These are phyloP conservation scores for Palloptera scutellata DNA, from an alignment of 2,888 invertebrate genomes.

Conservation along the genomic window DNA sequence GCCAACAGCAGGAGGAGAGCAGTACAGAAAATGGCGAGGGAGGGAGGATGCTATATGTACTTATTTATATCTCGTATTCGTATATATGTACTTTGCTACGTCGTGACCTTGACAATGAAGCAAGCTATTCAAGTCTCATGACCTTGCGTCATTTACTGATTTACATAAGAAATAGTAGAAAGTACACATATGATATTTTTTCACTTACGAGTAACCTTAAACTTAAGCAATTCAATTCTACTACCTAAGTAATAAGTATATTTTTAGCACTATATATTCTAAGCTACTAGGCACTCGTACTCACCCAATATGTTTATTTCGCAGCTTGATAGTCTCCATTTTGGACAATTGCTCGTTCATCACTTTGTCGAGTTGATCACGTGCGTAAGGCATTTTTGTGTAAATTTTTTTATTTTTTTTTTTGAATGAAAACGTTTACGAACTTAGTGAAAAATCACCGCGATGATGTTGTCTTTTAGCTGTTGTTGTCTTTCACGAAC, in stretches of 20 bases:
- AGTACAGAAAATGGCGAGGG: too few species aligned
- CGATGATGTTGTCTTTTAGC: not conserved
- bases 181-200: too few species aligned
- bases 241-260: too few species aligned
- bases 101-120: slow-evolving; percentile 57
- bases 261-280: too few species aligned
- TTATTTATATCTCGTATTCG: too few species aligned
- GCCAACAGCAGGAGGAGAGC: slow-evolving; percentile 7
- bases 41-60: too few species aligned
- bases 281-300: slow-evolving; percentile 48
- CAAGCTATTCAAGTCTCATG: slow-evolving; percentile 12
- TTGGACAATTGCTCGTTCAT: slow-evolving; percentile 76
- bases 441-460: not conserved
- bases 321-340: slow-evolving; percentile 79
- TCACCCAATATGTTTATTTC: slow-evolving; percentile 86
- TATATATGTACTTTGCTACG: slow-evolving; percentile 35
- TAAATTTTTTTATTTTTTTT: slow-evolving; percentile 8
- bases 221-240: too few species aligned
- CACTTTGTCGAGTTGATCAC: slow-evolving; percentile 51
- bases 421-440: not conserved
- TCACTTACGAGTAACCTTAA: too few species aligned
- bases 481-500: not conserved
- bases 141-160: slow-evolving; percentile 17
- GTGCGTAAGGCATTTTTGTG: slow-evolving; percentile 54
- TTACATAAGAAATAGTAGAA: not conserved